phyloP scores from a whole-genome alignment of 1,140 invertebrate genomes.

The Drosophila malerkotliana region DNA sequence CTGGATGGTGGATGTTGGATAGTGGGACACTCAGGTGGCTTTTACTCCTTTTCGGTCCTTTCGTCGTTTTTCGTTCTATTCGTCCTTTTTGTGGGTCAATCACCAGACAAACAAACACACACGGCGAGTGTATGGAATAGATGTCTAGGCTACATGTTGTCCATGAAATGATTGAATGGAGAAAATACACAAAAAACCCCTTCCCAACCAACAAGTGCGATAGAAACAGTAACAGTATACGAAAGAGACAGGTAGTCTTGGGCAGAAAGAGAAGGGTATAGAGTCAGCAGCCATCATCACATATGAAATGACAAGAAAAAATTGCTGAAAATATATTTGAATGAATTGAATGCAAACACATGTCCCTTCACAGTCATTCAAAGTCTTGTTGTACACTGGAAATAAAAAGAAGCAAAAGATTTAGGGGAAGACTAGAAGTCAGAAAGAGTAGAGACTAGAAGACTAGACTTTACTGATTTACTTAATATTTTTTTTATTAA shows the following conservation, averaged over 20 bases:
- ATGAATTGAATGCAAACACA: slow-evolving; percentile 77
- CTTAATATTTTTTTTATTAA: too few species aligned
- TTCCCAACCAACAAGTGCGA: neutral
- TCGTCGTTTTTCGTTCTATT: neutral
- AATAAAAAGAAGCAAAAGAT: neutral
- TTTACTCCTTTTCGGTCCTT: slow-evolving; percentile 23
- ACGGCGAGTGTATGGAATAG: slow-evolving; percentile 28
- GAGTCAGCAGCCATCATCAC: slow-evolving; percentile 44
- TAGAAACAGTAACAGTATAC: neutral
- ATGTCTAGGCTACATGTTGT: slow-evolving; percentile 60
- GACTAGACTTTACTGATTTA: too few species aligned
- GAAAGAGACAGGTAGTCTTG: neutral
- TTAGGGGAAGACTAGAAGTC: neutral
- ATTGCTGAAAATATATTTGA: slow-evolving; percentile 76
- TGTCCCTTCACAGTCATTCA: slow-evolving; percentile 22
- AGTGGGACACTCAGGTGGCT: slow-evolving; percentile 36
- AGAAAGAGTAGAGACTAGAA: too few species aligned
- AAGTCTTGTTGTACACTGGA: neutral
- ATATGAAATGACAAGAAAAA: slow-evolving; percentile 70
- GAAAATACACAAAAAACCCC: slow-evolving; percentile 24
- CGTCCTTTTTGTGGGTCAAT: slow-evolving; percentile 50
- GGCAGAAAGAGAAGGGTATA: neutral
- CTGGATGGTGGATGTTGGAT: too few species aligned
- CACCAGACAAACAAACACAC: slow-evolving; percentile 46
- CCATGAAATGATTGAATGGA: slow-evolving; percentile 72